A percentile compares a stretch with the other conserved stretches of the same genome.
Evolutionary conservation across 2,888 invertebrate species (phyloP).

Genomic region (Sarcophaga caerulescens): DNA sequence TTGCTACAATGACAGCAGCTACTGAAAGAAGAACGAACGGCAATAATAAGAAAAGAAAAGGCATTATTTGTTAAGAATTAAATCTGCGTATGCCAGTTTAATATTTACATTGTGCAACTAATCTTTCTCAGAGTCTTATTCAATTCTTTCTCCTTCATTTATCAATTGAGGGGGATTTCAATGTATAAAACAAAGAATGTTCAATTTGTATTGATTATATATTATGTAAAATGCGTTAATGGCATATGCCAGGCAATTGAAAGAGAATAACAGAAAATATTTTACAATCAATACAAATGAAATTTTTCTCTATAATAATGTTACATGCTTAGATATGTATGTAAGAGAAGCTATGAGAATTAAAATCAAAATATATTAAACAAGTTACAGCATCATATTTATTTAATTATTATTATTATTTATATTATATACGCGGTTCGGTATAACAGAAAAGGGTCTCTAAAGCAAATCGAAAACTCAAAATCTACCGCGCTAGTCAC

Average conservation of each 20-base stretch:
- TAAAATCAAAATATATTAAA: too few relatives aligned
- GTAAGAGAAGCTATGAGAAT: too few relatives aligned
- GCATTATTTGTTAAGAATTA: conserved; percentile 48
- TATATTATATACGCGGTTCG: too few relatives aligned
- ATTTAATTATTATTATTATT: too few relatives aligned
- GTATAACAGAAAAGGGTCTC: too few relatives aligned
- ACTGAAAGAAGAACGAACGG: background rate
- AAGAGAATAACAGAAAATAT: background rate
- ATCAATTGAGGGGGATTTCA: background rate
- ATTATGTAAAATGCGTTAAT: background rate
- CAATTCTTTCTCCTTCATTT: background rate
- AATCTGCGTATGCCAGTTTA: conserved; percentile 46
- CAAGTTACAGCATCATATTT: too few relatives aligned
- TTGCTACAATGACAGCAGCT: conserved; percentile 49
- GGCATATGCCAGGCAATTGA: background rate
- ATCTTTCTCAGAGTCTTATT: conserved; percentile 8
- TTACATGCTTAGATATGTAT: too few relatives aligned
- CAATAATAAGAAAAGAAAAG: background rate
- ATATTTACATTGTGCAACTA: conserved; percentile 24
- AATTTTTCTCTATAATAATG: background rate
- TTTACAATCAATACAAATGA: conserved; percentile 1
- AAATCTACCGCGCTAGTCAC: too few relatives aligned
- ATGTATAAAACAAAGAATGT: too few relatives aligned
- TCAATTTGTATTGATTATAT: too few relatives aligned
- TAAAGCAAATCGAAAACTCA: too few relatives aligned